Base-by-base conservation (phyloP, 53 echinoderm and acorn worm species). In the Echinarachnius parma region DNA sequence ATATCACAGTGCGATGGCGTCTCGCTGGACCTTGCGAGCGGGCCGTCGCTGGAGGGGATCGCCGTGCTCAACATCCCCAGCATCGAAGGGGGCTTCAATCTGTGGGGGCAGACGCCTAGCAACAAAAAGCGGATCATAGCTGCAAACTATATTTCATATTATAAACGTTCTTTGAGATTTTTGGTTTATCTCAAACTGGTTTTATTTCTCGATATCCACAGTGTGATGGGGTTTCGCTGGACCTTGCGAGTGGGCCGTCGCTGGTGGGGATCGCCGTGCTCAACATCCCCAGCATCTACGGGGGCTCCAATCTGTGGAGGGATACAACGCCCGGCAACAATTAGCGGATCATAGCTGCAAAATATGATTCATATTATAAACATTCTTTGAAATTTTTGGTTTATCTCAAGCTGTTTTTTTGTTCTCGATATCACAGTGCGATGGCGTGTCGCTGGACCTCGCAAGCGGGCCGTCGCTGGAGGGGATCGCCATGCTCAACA, bases 261-360 rank as follows among this genome's bases (percentile, higher is more conserved):
- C 65, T 98, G 49, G 90, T 91, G 55, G 90, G 98, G 48, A 91
- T 98, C 64, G 91, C 98, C 1, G 80, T 98, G 16, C 78, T 98
- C 15, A 98, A 98, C 78, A 98, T 98, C 80, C 98, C 98, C 39
- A 91, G 91, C 58, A 98, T 90, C 78, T 90, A 98, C 47, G 98
- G 98, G 0, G 98, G 98, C 16, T 91, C 98, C 60, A 98, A 98
- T 75, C 91, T 98, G 22, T 98, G 98, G 98, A 91, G 98, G 5
- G 98, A 98, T 29, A 84, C 81, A 20, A 88, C 85, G 15, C 98
- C 98, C 15, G 84, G 94, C 35, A 81, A 82, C 39, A 98, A 98
- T 80, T 91, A 91, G 64, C 85, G 77, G 52, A 81, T n/a, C n/a
- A n/a, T n/a, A n/a, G n/a, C n/a, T n/a, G n/a, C n/a, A n/a, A n/a